These are phyloP conservation scores for Notiomystis cincta DNA, from an alignment of 2,113 vertebrate genomes.

Conservation along the genomic window DNA sequence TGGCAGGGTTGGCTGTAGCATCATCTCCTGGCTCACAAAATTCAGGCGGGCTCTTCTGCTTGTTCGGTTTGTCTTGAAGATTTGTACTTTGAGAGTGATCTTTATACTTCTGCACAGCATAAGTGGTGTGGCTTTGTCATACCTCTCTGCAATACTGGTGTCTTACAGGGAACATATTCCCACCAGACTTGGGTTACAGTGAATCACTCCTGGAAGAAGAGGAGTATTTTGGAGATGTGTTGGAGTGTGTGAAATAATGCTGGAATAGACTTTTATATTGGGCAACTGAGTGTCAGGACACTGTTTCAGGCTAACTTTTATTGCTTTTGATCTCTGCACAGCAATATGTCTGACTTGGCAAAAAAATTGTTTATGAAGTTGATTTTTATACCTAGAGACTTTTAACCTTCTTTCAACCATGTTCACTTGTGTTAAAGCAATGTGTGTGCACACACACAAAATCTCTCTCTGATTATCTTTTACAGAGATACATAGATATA, in stretches of 20 bases:
- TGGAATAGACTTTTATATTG: background rate
- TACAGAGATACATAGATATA: background rate
- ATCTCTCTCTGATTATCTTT: background rate
- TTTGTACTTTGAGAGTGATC: background rate
- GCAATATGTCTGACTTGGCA: background rate
- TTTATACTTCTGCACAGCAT: background rate
- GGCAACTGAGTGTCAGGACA: background rate
- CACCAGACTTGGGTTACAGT: background rate
- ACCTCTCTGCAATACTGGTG: background rate
- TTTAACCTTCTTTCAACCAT: background rate
- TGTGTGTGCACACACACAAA: background rate
- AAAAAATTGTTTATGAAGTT: background rate
- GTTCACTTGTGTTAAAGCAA: background rate
- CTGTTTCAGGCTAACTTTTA: background rate
- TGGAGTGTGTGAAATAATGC: background rate
- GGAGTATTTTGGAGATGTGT: rapidly evolving
- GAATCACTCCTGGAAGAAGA: background rate
- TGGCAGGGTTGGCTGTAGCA: background rate
- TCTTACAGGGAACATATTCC: background rate
- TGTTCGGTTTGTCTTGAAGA: background rate
- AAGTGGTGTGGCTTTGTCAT: background rate
- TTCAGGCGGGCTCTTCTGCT: background rate
- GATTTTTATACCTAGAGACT: background rate
- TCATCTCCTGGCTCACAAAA: background rate
- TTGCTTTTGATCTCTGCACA: background rate